Evolutionary conservation across 2,797 vertebrate species (phyloP), one percentile per base, ranked within the genome.

Genomic region (Pipistrellus pygmaeus): DNA sequence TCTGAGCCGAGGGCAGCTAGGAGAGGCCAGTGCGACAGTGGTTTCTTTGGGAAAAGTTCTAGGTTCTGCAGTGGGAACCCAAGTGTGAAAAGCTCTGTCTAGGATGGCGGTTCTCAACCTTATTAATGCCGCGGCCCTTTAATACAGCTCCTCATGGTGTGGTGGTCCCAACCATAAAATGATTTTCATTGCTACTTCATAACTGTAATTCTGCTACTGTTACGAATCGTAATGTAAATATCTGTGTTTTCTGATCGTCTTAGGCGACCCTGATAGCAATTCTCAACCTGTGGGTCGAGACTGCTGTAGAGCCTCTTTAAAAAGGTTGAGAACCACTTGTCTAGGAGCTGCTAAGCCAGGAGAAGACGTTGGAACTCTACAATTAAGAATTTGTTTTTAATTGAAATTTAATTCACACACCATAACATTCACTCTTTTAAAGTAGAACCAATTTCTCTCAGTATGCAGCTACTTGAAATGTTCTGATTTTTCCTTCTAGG

Each of bases 351-450:
- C n/a, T 57, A 68, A 60, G 62, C 55, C 55, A 60, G 48, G 44
- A 53, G 60, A 64, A 51, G 20, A 55, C 27, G 17, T 3, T 64
- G 46, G 51, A 12, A 71, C 72, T 51, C 64, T 77, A 57, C 46
- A 12, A 15, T 73, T 92, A 81, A 68, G 73, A 92, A 88, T 91
- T 69, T 69, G 55, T 83, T 90, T 75, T 55, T 25, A 68, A 81
- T 6, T 72, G n/a, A 72, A 82, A 88, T 91, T 81, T 92, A 80
- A 78, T 64, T 69, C 25, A 87, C 0, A 89, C 8, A 75, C 46
- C 76, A 68, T 78, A 73, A 89, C 95, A 88, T 80, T 51, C 21
- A 75, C 44, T 13, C 12, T 71, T 86, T 86, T 57, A 64, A 30
- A n/a, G 62, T 64, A 64, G 30, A 75, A 75, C 32, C n/a, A 64